A percentile compares a stretch with the other conserved stretches of the same genome.
phyloP scores from a whole-genome alignment of 2,888 invertebrate species.

The Parasteatoda lunata region DNA sequence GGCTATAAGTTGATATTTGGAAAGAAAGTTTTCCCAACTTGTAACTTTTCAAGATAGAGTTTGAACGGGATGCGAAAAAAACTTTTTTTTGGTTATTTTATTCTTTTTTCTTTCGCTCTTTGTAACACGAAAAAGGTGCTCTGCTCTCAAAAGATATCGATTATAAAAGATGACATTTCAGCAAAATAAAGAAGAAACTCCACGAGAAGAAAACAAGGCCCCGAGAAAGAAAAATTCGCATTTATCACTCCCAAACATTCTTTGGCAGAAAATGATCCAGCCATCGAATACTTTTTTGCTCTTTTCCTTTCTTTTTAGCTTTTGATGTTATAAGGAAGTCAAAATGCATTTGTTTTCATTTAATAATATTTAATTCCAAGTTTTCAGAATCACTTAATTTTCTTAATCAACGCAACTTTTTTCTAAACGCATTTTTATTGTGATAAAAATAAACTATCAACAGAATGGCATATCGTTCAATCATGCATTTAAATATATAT shows the following conservation, averaged over 20 bases:
- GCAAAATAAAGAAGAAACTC: constrained; percentile 8
- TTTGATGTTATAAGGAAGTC: neutral
- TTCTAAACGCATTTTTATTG: too few relatives aligned
- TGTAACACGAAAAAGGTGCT: neutral
- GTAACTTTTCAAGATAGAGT: neutral
- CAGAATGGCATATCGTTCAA: too few relatives aligned
- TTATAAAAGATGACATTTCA: constrained; percentile 52
- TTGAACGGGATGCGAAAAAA: neutral
- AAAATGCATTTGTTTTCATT: too few relatives aligned
- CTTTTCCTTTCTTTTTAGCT: neutral
- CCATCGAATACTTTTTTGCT: constrained; percentile 1
- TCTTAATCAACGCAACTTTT: too few relatives aligned
- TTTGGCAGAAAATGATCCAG: constrained; percentile 59
- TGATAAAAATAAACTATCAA: too few relatives aligned
- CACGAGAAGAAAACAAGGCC: constrained; percentile 28
- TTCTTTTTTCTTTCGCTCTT: neutral
- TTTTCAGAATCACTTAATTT: too few relatives aligned
- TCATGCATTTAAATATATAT: too few relatives aligned
- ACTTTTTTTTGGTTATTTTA: constrained; percentile 20
- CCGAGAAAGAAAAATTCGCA: constrained; percentile 33
- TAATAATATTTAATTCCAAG: too few relatives aligned
- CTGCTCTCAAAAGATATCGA: constrained; percentile 43
- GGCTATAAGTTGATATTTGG: too few relatives aligned
- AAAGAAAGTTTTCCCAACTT: too few relatives aligned
- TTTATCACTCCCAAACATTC: constrained; percentile 54